Conservation (phyloP, 2,888 invertebrate species). For the Melipona bicolor region DNA sequence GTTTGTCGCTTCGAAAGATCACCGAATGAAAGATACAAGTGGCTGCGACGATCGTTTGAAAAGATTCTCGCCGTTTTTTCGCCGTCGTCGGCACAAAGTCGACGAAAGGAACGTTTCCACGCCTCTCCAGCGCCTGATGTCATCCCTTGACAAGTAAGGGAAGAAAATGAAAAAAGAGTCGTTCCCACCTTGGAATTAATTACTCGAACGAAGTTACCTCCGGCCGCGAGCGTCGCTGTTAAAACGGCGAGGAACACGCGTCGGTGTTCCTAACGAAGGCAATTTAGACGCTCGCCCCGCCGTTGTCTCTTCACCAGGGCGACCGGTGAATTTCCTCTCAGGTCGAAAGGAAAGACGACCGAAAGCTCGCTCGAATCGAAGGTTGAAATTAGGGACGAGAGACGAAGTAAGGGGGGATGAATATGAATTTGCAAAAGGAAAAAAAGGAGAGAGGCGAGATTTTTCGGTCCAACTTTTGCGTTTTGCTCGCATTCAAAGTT, state of each 20-base stretch:
- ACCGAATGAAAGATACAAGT: neutral
- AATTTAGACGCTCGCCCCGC: slow-evolving; percentile 20
- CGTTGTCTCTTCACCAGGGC: neutral
- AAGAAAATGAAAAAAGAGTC: neutral
- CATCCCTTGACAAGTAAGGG: neutral
- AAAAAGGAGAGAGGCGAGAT: no score
- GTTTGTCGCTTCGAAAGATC: slow-evolving; percentile 9
- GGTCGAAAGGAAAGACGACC: slow-evolving; percentile 18
- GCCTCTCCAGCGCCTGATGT: neutral
- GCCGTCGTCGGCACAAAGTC: neutral
- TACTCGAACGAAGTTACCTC: slow-evolving; percentile 24
- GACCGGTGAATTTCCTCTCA: slow-evolving; percentile 5
- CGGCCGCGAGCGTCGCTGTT: slow-evolving; percentile 18
- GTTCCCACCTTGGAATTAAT: slow-evolving; percentile 46
- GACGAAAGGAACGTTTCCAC: neutral
- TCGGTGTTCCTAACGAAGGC: slow-evolving; percentile 48
- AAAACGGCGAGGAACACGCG: slow-evolving; percentile 38
- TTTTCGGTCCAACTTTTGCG: neutral
- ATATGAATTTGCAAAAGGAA: neutral
- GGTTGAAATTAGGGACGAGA: slow-evolving; percentile 1
- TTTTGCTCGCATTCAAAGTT: neutral
- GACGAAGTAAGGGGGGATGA: neutral
- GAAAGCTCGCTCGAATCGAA: slow-evolving; percentile 3
- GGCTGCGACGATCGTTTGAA: neutral
- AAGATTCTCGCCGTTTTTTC: slow-evolving; percentile 4